Percentiles rank a stretch among this genome's conserved stretches.
phyloP scores from a whole-genome alignment of 2,888 invertebrate genomes.

The Tetheella fluctuosa region DNA sequence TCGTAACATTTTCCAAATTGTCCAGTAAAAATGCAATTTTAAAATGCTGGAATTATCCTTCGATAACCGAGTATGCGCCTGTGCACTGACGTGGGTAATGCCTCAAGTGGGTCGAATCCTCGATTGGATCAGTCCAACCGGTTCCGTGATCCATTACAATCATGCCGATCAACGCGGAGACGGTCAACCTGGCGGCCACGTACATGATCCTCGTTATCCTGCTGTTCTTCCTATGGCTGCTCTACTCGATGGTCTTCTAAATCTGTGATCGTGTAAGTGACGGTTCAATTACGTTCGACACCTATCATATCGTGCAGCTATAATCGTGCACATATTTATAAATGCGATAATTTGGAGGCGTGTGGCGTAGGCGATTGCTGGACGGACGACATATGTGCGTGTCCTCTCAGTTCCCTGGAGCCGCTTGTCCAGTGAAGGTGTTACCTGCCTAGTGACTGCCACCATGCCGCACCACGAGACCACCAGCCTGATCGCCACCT shows the following conservation, averaged over 20 bases:
- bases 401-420: constrained; percentile 66
- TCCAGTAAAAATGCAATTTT: constrained; percentile 17
- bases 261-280: constrained; percentile 28
- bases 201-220: constrained; percentile 88
- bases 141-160: constrained; percentile 47
- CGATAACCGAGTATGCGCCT: constrained; percentile 59
- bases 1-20: neutral
- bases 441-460: constrained; percentile 31
- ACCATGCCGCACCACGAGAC: constrained; percentile 85
- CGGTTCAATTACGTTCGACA: constrained; percentile 31
- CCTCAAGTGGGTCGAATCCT: constrained; percentile 45
- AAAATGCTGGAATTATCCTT: constrained; percentile 35
- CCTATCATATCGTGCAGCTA: constrained; percentile 57
- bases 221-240: constrained; percentile 86
- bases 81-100: constrained; percentile 55
- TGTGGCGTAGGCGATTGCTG: constrained; percentile 55
- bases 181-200: constrained; percentile 87
- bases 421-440: constrained; percentile 68
- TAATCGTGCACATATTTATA: constrained; percentile 68
- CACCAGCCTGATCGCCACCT: constrained; percentile 87
- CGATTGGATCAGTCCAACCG: constrained; percentile 58
- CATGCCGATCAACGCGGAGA: constrained; percentile 85
- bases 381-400: constrained; percentile 47
- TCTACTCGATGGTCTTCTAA: constrained; percentile 85
- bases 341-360: constrained; percentile 62